These are phyloP conservation scores for Metridium senile DNA, from an alignment of 92 coral and sea anemone genomes.

Conservation along the genomic window DNA sequence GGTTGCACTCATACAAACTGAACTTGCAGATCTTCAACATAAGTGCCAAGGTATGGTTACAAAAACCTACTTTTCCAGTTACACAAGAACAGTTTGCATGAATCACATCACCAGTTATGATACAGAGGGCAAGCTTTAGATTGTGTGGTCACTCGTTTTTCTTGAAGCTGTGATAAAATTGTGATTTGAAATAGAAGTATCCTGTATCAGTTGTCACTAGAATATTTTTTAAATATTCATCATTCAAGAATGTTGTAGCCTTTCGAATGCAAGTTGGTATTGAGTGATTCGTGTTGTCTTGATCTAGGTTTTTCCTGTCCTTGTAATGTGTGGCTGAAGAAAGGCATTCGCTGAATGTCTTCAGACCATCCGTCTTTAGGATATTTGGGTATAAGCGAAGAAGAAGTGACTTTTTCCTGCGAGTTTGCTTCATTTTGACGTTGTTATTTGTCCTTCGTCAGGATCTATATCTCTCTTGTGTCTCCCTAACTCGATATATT, in stretches of 20 bases:
- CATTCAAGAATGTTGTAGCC: constrained; percentile 56
- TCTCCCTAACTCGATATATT: constrained; percentile 40
- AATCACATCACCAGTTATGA: constrained; percentile 45
- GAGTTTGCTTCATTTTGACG: no score
- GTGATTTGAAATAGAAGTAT: constrained; percentile 40
- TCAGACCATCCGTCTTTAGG: constrained; percentile 41
- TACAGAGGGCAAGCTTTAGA: constrained; percentile 33
- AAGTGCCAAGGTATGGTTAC: constrained; percentile 50
- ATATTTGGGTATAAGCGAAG: background rate
- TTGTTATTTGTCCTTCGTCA: constrained; percentile 31
- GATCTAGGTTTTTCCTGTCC: constrained; percentile 39
- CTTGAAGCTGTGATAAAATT: constrained; percentile 51
- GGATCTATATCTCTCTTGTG: constrained; percentile 49
- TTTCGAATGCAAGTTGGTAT: constrained; percentile 54
- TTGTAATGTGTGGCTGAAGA: constrained; percentile 43
- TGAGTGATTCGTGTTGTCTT: constrained; percentile 26
- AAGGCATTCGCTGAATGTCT: constrained; percentile 19
- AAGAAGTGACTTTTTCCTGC: background rate
- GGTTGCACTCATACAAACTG: constrained; percentile 36
- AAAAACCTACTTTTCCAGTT: constrained; percentile 42
- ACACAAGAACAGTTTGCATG: constrained; percentile 50
- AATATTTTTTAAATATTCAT: constrained; percentile 55
- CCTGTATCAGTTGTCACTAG: constrained; percentile 33
- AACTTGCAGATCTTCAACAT: constrained; percentile 57
- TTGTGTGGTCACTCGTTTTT: constrained; percentile 57